Conservation (phyloP, 2,797 vertebrate species). For the Miichthys miiuy region DNA sequence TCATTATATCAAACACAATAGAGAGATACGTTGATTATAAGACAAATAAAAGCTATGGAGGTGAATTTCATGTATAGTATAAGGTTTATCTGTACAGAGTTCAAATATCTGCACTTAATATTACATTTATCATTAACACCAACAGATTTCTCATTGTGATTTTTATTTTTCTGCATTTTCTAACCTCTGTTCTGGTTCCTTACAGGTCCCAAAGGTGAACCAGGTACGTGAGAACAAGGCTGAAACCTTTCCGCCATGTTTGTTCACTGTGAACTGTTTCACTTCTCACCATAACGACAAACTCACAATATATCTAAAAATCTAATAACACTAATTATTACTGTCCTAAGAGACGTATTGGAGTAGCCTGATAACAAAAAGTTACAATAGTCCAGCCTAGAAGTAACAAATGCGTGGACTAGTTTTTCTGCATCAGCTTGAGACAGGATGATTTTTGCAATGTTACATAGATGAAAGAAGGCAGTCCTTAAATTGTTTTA, state of each 20-base stretch:
- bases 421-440: no score
- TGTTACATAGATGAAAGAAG: no score
- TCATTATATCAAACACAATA: background rate
- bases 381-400: no score
- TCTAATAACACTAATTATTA: no score
- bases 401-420: no score
- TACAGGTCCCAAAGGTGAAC: conserved; percentile 86
- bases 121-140: background rate
- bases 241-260: background rate
- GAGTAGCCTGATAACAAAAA: no score
- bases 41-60: background rate
- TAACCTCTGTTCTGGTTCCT: conserved; percentile 48
- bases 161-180: conserved; percentile 1
- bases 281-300: background rate
- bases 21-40: no score
- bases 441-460: no score
- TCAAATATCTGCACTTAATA: background rate
- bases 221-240: conserved; percentile 72
- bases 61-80: background rate
- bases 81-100: background rate
- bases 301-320: background rate
- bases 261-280: background rate
- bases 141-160: background rate
- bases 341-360: no score
- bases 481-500: no score